Percentiles rank a stretch among this genome's conserved stretches.
phyloP scores from a whole-genome alignment of 2,113 vertebrate species.

The Spilogale gracilis region DNA sequence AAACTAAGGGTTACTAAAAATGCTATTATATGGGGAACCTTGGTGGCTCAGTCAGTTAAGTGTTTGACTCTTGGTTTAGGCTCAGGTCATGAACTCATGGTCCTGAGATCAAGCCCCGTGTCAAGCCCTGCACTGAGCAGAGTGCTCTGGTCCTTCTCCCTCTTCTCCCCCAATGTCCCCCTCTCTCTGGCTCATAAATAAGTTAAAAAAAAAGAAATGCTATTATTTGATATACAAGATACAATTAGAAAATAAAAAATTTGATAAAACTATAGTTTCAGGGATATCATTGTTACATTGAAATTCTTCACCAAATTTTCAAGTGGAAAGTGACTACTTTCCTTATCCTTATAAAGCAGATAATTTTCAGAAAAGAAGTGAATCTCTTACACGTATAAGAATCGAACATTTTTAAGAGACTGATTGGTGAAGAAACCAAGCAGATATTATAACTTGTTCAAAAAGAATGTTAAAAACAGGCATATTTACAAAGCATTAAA shows the following conservation, averaged over 20 bases:
- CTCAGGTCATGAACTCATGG: neutral
- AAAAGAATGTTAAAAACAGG: neutral
- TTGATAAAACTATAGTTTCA: neutral
- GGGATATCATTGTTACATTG: neutral
- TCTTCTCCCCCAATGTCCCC: neutral
- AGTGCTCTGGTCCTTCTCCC: neutral
- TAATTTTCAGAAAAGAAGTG: neutral
- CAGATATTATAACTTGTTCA: neutral
- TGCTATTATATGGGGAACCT: neutral
- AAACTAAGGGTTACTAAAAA: neutral
- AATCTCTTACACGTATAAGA: slow-evolving; percentile 8
- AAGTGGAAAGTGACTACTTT: neutral
- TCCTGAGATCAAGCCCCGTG: too few species aligned
- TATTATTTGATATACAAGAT: neutral
- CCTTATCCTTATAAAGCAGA: neutral
- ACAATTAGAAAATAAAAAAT: neutral
- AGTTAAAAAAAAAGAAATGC: neutral
- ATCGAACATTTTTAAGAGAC: neutral
- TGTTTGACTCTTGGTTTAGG: neutral
- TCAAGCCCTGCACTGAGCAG: neutral
- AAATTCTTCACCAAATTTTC: neutral
- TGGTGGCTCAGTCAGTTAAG: neutral
- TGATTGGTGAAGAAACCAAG: neutral
- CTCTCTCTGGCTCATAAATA: neutral
- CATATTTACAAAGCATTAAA: slow-evolving; percentile 2